phyloP scores from a whole-genome alignment of 2,113 vertebrate species.

The Chunga burmeisteri region DNA sequence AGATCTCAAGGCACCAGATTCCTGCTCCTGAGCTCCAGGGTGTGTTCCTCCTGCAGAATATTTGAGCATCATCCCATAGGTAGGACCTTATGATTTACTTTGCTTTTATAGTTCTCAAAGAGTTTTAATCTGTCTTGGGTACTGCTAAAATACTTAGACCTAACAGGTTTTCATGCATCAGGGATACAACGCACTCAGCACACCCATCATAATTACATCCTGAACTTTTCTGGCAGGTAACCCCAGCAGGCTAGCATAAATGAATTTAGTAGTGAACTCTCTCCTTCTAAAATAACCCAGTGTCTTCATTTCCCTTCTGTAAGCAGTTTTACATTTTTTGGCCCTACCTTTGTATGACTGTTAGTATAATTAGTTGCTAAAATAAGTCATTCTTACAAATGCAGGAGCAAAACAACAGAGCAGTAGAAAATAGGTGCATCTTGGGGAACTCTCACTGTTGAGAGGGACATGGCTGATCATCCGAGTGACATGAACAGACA shows the following conservation, averaged over 20 bases:
- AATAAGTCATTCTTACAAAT: conserved; percentile 48
- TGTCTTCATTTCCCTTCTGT: conserved; percentile 53
- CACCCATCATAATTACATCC: conserved; percentile 36
- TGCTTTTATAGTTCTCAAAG: neutral
- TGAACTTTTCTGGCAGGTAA: conserved; percentile 57
- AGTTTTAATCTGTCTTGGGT: neutral
- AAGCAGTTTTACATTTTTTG: conserved; percentile 49
- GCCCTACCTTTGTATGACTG: conserved; percentile 28
- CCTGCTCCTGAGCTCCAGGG: neutral
- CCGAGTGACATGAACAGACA: neutral
- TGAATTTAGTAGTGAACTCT: conserved; percentile 33
- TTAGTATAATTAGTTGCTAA: conserved; percentile 64
- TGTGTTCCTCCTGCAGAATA: neutral
- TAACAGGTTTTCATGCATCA: conserved; percentile 1
- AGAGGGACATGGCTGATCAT: conserved; percentile 1
- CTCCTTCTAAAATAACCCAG: conserved; percentile 47
- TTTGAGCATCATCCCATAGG: neutral
- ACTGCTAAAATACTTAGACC: neutral
- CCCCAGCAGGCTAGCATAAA: conserved; percentile 53
- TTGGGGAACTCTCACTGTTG: conserved; percentile 20
- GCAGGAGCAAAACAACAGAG: neutral
- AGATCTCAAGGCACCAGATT: neutral
- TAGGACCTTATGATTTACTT: neutral
- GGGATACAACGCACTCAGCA: neutral
- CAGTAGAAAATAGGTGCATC: neutral